Evolutionary conservation across 2,888 invertebrate genomes (phyloP), one percentile per base, ranked within the genome.

Genomic region (Steinernema carpocapsae): DNA sequence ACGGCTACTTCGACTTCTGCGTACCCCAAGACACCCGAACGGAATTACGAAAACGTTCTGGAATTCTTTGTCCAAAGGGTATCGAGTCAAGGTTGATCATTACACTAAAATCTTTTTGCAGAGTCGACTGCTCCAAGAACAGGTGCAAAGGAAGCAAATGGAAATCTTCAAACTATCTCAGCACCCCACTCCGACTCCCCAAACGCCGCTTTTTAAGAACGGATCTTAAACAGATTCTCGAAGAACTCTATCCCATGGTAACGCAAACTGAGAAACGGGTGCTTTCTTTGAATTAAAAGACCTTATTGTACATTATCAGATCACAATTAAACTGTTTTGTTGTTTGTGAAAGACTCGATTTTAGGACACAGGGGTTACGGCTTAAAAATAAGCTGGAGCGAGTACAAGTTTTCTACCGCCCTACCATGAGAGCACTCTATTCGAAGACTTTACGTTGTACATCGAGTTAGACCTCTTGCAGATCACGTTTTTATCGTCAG

Each of bases 161-260:
- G 56, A 56, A 17, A 22, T 56, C n/a, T 56, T 56, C 56, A 56
- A 56, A 56, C 56, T 56, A 4, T 56, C 56, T 2, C 56, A 56
- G 26, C 56, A 56, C 24, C n/a, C n/a, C n/a, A n/a, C n/a, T n/a
- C n/a, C n/a, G n/a, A n/a, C n/a, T n/a, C n/a, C n/a, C n/a, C 7
- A 43, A 43, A 43, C 56, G 26, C 26, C 22, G 26, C 22, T 56
- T 14, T 22, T 26, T 19, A 17, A 12, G 6, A 56, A 26, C 26
- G 56, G 26, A 56, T 17, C 48, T 17, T 48, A 19, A 48, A 14
- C 43, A 48, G 48, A 48, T n/a, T 17, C 6, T 10, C 6, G 19
- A n/a, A 48, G 26, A 56, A 26, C 12, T 56, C 2, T 26, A 3
- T n/a, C n/a, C n/a, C 12, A 56, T 24, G 56, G 26, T 26, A 56